These are phyloP conservation scores for Indri indri DNA, from an alignment of 2,113 vertebrate genomes.

Conservation along the genomic window DNA sequence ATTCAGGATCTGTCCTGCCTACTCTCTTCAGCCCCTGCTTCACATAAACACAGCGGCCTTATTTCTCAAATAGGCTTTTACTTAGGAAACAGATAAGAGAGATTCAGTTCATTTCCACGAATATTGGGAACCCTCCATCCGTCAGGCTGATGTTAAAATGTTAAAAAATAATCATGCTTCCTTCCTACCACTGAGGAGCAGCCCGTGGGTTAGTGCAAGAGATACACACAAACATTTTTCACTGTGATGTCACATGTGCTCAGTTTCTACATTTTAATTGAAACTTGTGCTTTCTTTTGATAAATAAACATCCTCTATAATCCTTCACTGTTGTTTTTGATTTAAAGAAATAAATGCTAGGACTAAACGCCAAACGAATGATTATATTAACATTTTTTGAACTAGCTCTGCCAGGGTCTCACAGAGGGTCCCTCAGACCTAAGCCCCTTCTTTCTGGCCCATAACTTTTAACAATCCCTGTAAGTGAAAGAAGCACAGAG, in stretches of 20 bases:
- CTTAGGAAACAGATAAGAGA: slow-evolving; percentile 63
- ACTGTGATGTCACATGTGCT: background rate
- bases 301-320: background rate
- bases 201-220: background rate
- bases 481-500: background rate
- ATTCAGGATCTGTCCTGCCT: slow-evolving; percentile 67
- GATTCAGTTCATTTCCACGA: slow-evolving; percentile 53
- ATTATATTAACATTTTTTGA: slow-evolving; percentile 33
- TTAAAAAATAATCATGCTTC: slow-evolving; percentile 49
- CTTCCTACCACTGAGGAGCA: background rate
- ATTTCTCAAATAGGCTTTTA: slow-evolving; percentile 68
- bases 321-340: background rate
- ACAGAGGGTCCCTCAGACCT: background rate
- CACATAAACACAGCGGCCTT: slow-evolving; percentile 60
- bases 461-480: accelerated
- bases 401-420: background rate
- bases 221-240: background rate
- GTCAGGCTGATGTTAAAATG: slow-evolving; percentile 32
- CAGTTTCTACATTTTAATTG: background rate
- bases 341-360: background rate
- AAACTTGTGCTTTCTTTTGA: background rate
- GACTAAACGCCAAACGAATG: background rate
- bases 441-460: accelerated
- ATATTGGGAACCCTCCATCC: slow-evolving; percentile 9
- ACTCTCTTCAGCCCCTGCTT: slow-evolving; percentile 53